phyloP scores from a whole-genome alignment of 1,140 invertebrate species.

The Brachionus asplanchnoidis region DNA sequence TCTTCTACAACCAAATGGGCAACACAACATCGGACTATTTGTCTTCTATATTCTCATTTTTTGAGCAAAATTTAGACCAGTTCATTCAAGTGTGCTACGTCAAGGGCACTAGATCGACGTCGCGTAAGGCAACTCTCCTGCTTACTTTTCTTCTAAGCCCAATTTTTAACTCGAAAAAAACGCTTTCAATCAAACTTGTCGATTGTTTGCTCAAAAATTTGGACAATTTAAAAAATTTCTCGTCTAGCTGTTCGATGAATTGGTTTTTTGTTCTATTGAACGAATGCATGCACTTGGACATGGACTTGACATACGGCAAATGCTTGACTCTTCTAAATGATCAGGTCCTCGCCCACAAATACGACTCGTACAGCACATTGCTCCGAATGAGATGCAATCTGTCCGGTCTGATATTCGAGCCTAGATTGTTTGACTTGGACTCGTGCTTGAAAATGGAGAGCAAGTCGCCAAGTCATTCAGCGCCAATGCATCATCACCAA shows the following conservation, averaged over 20 bases:
- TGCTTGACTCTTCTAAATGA: background rate
- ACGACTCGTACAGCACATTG: conserved; percentile 13
- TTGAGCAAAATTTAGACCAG: background rate
- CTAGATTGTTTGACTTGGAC: conserved; percentile 6
- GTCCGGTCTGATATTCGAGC: conserved; percentile 19
- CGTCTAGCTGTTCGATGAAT: background rate
- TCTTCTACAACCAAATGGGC: conserved; percentile 13
- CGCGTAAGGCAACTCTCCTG: conserved; percentile 1
- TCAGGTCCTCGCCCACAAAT: background rate
- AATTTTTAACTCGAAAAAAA: background rate
- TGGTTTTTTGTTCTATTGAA: conserved; percentile 31
- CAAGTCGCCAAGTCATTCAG: background rate
- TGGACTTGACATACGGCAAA: background rate
- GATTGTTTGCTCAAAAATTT: background rate
- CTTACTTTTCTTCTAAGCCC: background rate
- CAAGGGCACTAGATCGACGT: background rate
- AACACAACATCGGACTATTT: background rate
- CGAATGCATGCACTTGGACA: background rate
- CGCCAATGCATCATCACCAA: background rate
- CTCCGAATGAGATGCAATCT: conserved; percentile 32
- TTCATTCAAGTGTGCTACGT: background rate
- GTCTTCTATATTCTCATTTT: background rate
- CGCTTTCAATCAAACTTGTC: background rate
- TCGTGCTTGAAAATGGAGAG: conserved; percentile 20
- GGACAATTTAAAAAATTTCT: background rate